Base-by-base conservation (phyloP, 1,140 invertebrate genomes). In the Samia ricini region DNA sequence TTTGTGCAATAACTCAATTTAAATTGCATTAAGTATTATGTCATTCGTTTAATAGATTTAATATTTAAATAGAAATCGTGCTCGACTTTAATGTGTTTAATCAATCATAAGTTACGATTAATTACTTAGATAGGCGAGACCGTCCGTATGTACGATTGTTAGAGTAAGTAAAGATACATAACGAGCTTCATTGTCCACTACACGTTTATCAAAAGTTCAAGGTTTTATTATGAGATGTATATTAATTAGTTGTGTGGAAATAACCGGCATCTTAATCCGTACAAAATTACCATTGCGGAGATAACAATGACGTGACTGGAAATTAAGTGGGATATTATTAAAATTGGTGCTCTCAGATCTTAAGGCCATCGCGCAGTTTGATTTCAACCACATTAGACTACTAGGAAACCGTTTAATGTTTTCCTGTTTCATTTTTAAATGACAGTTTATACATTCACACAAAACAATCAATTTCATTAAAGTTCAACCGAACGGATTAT, bases 61-160 rank as follows among this genome's bases (percentile, higher is more conserved):
- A 81, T 87, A 88, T 89, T 90, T 74, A 88, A 90, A 90, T 88
- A 66, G 74, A 73, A 81, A 72, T 87, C 87, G 84, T 87, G 87
- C 79, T 74, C 68, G 76, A 68, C 63, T 85, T 80, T 88, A 90
- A 90, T 88, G 88, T 81, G 72, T 84, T 90, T 85, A 90, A 90
- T 90, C 88, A 90, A 90, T 90, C 88, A 88, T 86, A 84, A 81
- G 72, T 57, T 69, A 82, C 83, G 85, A 90, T 88, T 88, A 90
- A 88, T 88, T 90, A 88, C 79, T 74, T 59, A 89, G 85, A 87
- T 87, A 89, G 64, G 79, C 75, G 71, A 63, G 66, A 69, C 76
- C 65, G 71, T 77, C 66, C 74, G 71, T 74, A 68, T 64, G 62
- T 76, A 58, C 72, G 83, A 84, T 81, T 84, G 78, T 79, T 72